phyloP scores from a whole-genome alignment of 2,113 vertebrate genomes.

The Holacanthus passer region DNA sequence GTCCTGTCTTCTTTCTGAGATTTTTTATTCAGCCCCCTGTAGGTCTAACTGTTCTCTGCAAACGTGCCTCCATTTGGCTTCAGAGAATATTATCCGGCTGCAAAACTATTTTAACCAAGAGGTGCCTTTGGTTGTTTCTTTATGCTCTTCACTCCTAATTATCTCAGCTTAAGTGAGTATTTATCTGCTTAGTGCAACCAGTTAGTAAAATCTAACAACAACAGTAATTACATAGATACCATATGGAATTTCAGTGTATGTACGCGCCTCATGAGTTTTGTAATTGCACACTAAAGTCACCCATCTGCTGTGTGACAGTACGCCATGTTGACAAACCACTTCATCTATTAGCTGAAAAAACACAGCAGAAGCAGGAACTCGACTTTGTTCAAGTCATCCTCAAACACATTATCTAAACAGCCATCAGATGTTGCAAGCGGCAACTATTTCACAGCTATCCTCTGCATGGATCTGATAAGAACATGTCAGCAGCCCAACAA shows the following conservation, averaged over 20 bases:
- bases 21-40: not conserved
- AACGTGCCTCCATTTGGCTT: not conserved
- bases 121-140: not conserved
- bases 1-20: not conserved
- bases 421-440: slow-evolving; percentile 47
- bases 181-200: not conserved
- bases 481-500: slow-evolving; percentile 32
- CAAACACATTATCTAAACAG: slow-evolving; percentile 33
- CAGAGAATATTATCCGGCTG: not conserved
- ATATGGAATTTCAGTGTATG: not conserved
- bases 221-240: not conserved
- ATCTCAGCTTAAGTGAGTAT: not conserved
- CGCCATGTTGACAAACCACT: not conserved
- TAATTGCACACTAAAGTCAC: not conserved
- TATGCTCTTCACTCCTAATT: not conserved
- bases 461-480: slow-evolving; percentile 58
- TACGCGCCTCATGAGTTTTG: accelerated
- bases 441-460: slow-evolving; percentile 37
- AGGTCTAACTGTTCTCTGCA: not conserved
- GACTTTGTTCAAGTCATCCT: slow-evolving; percentile 2
- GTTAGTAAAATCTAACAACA: not conserved
- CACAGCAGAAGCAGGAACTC: not conserved
- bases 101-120: not conserved
- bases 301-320: not conserved
- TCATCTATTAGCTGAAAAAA: slow-evolving; percentile 2